Evolutionary conservation across 1,140 invertebrate species (phyloP).

Genomic region (Trigoniulus corallinus): DNA sequence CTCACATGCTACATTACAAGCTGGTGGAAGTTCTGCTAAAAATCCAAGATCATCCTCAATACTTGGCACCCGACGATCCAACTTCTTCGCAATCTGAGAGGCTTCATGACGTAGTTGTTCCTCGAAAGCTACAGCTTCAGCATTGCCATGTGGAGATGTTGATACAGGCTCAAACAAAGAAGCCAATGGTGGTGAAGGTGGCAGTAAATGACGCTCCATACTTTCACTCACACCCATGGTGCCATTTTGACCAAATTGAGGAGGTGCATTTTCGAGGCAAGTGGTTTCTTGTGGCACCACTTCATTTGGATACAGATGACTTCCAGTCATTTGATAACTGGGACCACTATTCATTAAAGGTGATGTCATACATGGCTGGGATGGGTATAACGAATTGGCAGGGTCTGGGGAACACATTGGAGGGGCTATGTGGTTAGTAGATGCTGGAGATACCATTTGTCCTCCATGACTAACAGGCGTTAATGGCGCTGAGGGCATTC

Average conservation of each 20-base stretch:
- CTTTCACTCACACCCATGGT: background rate
- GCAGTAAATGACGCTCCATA: background rate
- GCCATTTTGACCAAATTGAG: background rate
- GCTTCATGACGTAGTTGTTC: background rate
- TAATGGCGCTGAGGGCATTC: too few relatives aligned
- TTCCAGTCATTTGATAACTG: too few relatives aligned
- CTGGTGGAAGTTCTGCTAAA: conserved; percentile 12
- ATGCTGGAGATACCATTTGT: too few relatives aligned
- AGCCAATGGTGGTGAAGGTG: background rate
- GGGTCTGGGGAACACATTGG: too few relatives aligned
- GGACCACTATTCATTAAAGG: too few relatives aligned
- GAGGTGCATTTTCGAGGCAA: background rate
- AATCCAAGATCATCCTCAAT: conserved; percentile 15
- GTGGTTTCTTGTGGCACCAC: background rate
- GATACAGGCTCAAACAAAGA: background rate
- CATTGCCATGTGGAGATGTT: background rate
- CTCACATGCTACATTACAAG: conserved; percentile 7
- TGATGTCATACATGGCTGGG: too few relatives aligned
- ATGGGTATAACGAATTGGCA: too few relatives aligned
- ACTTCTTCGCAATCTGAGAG: conserved; percentile 9
- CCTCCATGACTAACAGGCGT: too few relatives aligned
- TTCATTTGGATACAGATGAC: too few relatives aligned
- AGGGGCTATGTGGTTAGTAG: too few relatives aligned
- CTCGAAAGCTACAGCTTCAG: background rate
- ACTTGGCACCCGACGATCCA: background rate